Conservation (phyloP, 2,888 invertebrate genomes). For the Platycheirus rosarum region DNA sequence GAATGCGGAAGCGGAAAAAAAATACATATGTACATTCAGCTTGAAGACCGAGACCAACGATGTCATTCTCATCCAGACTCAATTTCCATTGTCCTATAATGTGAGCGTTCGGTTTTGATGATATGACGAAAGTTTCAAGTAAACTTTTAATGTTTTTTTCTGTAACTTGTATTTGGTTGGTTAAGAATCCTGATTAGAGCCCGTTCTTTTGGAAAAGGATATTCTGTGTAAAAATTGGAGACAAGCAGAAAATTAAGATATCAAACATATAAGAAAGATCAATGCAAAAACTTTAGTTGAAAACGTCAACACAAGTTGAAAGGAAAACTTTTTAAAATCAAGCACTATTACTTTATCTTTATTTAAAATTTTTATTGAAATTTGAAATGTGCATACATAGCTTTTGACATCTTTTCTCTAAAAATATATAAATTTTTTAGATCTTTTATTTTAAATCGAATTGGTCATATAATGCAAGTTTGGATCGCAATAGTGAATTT, state of each 20-base stretch:
- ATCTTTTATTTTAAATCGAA: too few relatives aligned
- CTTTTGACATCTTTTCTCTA: too few relatives aligned
- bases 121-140: conserved; percentile 50
- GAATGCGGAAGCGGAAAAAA: conserved; percentile 1
- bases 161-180: conserved; percentile 36
- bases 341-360: too few relatives aligned
- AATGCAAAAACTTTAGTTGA: conserved; percentile 33
- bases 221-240: not conserved
- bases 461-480: too few relatives aligned
- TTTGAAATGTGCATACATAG: too few relatives aligned
- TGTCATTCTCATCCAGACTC: conserved; percentile 41
- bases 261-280: conserved; percentile 2
- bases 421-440: too few relatives aligned
- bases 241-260: conserved; percentile 15
- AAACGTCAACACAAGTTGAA: conserved; percentile 53
- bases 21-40: not conserved
- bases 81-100: conserved; percentile 17
- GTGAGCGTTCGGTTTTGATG: conserved; percentile 15
- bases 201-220: conserved; percentile 15
- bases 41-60: conserved; percentile 12
- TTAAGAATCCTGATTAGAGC: conserved; percentile 51
- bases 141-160: conserved; percentile 38
- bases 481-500: too few relatives aligned
- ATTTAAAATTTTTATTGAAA: too few relatives aligned
- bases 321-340: conserved; percentile 34